Evolutionary conservation across 2,888 invertebrate species (phyloP), one percentile per base, ranked within the genome.

Genomic region (Macrophya annulata): DNA sequence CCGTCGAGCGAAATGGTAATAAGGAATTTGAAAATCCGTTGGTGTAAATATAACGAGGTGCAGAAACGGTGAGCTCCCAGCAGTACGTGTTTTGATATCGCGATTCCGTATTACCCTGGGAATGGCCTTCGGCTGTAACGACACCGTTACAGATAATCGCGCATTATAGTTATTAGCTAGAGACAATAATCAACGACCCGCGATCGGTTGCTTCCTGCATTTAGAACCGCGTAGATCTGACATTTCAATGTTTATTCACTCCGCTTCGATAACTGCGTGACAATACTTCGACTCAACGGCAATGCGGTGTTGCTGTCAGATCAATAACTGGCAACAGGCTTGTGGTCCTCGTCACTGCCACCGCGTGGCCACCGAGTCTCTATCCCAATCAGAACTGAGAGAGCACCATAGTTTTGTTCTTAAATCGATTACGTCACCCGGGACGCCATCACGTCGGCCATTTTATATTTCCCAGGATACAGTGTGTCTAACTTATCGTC

Each of bases 251-350:
- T 83, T 83, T 83, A 71, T 68, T 51, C 83, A 68, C 83, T 83
- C 48, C 68, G 17, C 43, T 81, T 37, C 45, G 65, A 83, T 65
- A 48, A 83, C 83, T 83, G 68, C 83, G 83, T 83, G 83, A 83
- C 83, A 71, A 83, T 68, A 83, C 45, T 65, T 68, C 71, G 68
- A 83, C 83, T 83, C 83, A 71, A 93, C 93, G 90, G 93, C 93
- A 93, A 93, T 93, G 93, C 93, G 91, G 93, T 92, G 92, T 92
- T 93, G 92, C 92, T 91, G 90, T 89, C 91, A 91, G 93, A 93
- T 93, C 93, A 93, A 93, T 93, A 93, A 93, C 92, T 93, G 92
- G 93, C 93, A 93, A 93, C 93, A 93, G 92, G 92, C 93, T 91
- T 91, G 89, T 86, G 85, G 74, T 65, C 68, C 84, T 83, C 83